Base-by-base conservation (phyloP, 2,113 vertebrate genomes). In the Otus sunia region DNA sequence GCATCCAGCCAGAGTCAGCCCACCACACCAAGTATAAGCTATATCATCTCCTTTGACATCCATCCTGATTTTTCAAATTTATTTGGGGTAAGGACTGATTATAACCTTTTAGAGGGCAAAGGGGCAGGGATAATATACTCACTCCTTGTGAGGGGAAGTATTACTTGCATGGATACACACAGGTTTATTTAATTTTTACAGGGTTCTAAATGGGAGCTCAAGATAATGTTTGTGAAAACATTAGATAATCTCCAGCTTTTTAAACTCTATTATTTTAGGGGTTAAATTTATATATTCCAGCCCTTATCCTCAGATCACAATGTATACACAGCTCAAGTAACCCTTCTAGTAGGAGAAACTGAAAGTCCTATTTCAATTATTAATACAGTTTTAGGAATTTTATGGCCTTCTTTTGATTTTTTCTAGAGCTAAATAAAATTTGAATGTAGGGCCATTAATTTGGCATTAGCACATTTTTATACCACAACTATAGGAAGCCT, bases 321-420 rank as follows among this genome's bases (percentile, higher is more conserved):
- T 39, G 64, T 59, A 95, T 76, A 86, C 81, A n/a, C 45, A 79
- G 74, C 88, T 96, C 79, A 96, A 97, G 95, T 92, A 96, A 66
- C 74, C 62, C 92, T 97, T 94, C 71, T 86, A 94, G 63, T 47
- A 97, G 86, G 85, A 96, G 93, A 96, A 95, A 76, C 79, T 96
- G 94, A 97, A 97, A 94, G 88, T 95, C 78, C 77, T 96, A 94
- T 96, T 96, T 98, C 90, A 95, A 84, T 96, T 96, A 77, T 58
- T 74, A 86, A 59, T 26, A 56, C 5, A 21, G 22, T 58, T 86
- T 58, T 74, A 84, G 45, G n/a, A 86, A 55, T 92, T 97, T 94
- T 94, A 81, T 90, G 78, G 59, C 47, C 47, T 95, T 55, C 41
- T 92, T 94, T 90, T 34, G 15, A 63, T 88, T 92, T 88, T 88